Base-by-base conservation (phyloP, 2,797 vertebrate genomes). In the Mastacembelus armatus region DNA sequence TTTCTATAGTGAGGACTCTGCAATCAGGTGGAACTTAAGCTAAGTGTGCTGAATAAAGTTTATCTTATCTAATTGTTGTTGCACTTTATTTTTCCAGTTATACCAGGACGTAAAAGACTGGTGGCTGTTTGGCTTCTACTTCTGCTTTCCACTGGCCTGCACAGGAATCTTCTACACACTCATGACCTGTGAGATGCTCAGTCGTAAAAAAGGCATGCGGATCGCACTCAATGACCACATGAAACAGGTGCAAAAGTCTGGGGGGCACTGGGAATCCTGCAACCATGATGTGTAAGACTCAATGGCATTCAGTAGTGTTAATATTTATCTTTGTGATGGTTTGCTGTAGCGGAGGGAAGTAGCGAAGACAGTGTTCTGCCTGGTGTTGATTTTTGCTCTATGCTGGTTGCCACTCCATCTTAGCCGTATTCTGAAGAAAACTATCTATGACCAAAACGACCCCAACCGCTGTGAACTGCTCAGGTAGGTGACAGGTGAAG, bases 101-200 rank as follows among this genome's bases (percentile, higher is more conserved):
- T 96, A 96, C 78, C 91, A 89, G 35, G 87, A 95, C 0, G 91
- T 89, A 43, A 96, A 96, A 74, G 95, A 96, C 77, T 96, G 95
- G 95, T 96, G 96, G 96, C 90, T 96, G 11, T 96, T 96, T 1
- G 95, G 95, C 38, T 96, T 96, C 86, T 96, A 96, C 56, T 96
- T 96, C 91, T 96, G 95, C 88, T 85, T 96, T 45, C 96, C 96
- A 1, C 67, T 96, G 90, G 94, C 93, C 49, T 96, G 96, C 86
- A 96, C 96, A 0, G 95, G 93, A 10, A 67, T 96, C 91, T 96
- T 96, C 90, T 96, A 96, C 85, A 95, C 94, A 0, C 93, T 96
- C 72, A 96, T 96, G 96, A 95, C 95, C 2, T 95, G 95, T 0
- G 95, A 96, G 91, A 96, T 96, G 96, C 75, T 96, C 77, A 95